Percentiles rank a stretch among this genome's conserved stretches.
These are phyloP conservation scores for Antedon bifida DNA, from an alignment of 35 echinoderm and acorn worm species.

Conservation along the genomic window DNA sequence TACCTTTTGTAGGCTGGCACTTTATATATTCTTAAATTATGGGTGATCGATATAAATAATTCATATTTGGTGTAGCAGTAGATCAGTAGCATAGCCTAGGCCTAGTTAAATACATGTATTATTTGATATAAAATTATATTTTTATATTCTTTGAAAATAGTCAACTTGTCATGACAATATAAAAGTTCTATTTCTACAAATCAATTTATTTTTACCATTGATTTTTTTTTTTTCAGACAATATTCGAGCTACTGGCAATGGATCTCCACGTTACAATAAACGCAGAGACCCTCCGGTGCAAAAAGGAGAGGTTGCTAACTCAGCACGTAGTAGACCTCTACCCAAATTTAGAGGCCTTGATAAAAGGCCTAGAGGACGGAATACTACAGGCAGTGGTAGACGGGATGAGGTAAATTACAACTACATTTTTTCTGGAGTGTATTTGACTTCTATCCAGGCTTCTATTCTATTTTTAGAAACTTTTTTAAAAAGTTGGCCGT, in stretches of 20 bases:
- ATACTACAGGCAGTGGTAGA: constrained; percentile 68
- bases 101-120: too few relatives aligned
- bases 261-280: constrained; percentile 50
- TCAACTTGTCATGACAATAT: too few relatives aligned
- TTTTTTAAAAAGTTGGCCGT: not conserved
- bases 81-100: too few relatives aligned
- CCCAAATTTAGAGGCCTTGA: constrained; percentile 71
- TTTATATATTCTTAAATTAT: too few relatives aligned
- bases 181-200: too few relatives aligned
- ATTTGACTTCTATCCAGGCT: not conserved
- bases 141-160: too few relatives aligned
- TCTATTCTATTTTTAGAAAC: not conserved
- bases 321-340: constrained; percentile 8
- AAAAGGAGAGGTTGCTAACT: constrained; percentile 16
- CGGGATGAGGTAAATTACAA: constrained; percentile 77
- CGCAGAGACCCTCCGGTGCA: constrained; percentile 9
- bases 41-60: too few relatives aligned
- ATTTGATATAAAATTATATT: too few relatives aligned
- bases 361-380: constrained; percentile 59
- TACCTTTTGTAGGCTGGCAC: too few relatives aligned
- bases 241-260: constrained; percentile 45
- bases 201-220: too few relatives aligned
- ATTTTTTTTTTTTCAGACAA: not conserved
- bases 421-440: not conserved
- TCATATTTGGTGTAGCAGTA: too few relatives aligned